Percentiles rank a stretch among this genome's conserved stretches.
Evolutionary conservation across 2,113 vertebrate genomes (phyloP).

Genomic region (Tonatia bakeri): DNA sequence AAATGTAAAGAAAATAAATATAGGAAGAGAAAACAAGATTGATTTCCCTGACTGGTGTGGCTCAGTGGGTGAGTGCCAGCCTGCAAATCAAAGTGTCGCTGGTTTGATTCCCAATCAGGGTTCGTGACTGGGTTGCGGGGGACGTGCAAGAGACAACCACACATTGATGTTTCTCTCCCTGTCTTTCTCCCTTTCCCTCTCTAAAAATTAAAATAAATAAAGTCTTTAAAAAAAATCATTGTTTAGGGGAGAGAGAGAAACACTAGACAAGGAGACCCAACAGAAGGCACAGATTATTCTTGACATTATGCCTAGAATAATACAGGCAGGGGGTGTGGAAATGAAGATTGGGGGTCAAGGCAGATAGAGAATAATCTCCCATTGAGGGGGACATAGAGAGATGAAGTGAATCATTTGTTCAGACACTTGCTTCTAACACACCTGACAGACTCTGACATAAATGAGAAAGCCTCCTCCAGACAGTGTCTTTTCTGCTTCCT

Average conservation of each 20-base stretch:
- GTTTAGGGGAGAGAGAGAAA: background rate
- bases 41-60: background rate
- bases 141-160: too few species aligned
- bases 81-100: too few species aligned
- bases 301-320: background rate
- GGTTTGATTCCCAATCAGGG: too few species aligned
- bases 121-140: too few species aligned
- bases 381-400: background rate
- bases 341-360: background rate
- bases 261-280: background rate
- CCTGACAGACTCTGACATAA: background rate
- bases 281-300: background rate
- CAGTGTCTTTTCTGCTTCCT: background rate
- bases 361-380: background rate
- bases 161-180: too few species aligned
- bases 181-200: too few species aligned
- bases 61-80: too few species aligned
- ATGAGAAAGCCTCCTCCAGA: background rate
- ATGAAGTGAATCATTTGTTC: background rate
- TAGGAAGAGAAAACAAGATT: background rate
- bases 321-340: background rate
- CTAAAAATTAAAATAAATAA: too few species aligned
- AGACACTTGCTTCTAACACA: conserved; percentile 6
- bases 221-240: too few species aligned
- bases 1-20: background rate